Conservation (phyloP, 2,113 vertebrate species). For the Oreocharis arfaki region DNA sequence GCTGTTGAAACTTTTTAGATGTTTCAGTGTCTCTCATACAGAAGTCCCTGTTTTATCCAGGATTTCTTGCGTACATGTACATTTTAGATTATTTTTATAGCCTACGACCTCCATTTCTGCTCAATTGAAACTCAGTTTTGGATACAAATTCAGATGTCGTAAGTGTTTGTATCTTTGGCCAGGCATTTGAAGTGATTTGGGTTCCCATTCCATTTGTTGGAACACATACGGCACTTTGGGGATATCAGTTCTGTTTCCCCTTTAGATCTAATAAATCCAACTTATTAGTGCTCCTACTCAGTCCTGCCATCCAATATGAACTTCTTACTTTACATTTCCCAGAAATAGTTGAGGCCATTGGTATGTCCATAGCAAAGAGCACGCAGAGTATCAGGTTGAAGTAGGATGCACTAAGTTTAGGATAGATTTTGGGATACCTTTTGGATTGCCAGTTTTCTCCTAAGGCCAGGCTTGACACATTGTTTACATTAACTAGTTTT, state of each 20-base stretch:
- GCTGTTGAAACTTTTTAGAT: background rate
- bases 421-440: background rate
- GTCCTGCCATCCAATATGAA: background rate
- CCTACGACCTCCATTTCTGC: background rate
- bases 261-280: background rate
- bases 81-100: background rate
- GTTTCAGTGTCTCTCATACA: background rate
- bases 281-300: background rate
- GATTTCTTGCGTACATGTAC: background rate
- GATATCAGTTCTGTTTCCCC: background rate
- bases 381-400: background rate
- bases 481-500: background rate
- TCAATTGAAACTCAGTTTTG: background rate
- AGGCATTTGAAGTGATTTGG: background rate
- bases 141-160: background rate
- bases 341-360: background rate
- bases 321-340: background rate
- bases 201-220: background rate
- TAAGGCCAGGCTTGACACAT: background rate
- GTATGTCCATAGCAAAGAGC: background rate
- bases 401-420: background rate
- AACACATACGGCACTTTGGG: background rate
- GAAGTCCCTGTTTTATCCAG: background rate
- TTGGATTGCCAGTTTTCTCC: background rate
- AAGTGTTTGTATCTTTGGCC: background rate